Base-by-base conservation (phyloP, 2,113 vertebrate species). In the Natator depressus region DNA sequence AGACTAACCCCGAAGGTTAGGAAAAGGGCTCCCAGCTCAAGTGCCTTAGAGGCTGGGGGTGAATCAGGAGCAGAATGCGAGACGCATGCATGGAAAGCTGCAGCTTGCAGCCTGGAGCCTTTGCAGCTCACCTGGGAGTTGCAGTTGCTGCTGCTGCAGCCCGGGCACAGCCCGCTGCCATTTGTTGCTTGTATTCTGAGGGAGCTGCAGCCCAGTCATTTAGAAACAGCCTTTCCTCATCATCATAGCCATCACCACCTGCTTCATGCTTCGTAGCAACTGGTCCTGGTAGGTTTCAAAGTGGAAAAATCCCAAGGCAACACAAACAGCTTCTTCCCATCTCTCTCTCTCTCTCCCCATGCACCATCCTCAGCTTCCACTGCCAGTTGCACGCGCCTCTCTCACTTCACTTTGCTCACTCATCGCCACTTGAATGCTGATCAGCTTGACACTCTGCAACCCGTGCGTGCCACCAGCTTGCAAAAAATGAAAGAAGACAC, bases 281-380 rank as follows among this genome's bases (percentile, higher is more conserved):
- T 76, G 84, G 57, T 92, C 69, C 46, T 1, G 85, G 35, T 16
- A 47, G 53, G 31, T 87, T 76, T 96, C 94, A 91, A 93, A 85
- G 94, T 49, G 95, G 93, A 95, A 91, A 94, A 95, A 94, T 42
- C 94, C 93, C 89, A 46, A 86, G 59, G 91, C 86, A 76, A 50
- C 62, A 10, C 91, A 50, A 76, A 7, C 89, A 87, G 87, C 80
- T 65, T 5, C 84, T 51, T 79, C 80, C 79, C 86, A 49, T 85
- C 84, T 50, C 76, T 69, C 50, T 86, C 91, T 82, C 86, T 97
- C 95, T 98, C 82, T 38, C 87, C 76, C 92, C 98, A 98, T 98
- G 29, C 94, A 91, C 46, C 85, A 89, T 10, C 86, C 75, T 87
- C 85, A 85, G 53, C 75, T 20, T 88, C 51, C 89, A 65, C 89